Evolutionary conservation across 2,113 vertebrate species (phyloP).

Genomic region (Lasiurus cinereus): DNA sequence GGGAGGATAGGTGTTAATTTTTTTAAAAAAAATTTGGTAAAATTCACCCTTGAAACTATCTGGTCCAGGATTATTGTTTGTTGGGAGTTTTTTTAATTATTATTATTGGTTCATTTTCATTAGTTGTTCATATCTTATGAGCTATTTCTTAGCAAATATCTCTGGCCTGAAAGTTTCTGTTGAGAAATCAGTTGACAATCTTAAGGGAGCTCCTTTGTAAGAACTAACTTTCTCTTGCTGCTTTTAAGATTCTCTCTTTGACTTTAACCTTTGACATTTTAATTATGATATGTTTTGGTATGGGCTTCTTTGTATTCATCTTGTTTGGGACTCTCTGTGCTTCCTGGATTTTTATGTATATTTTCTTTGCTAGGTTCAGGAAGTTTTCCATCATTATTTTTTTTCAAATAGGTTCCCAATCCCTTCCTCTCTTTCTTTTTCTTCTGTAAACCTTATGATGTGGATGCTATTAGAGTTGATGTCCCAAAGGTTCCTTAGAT

Average conservation of each 20-base stretch:
- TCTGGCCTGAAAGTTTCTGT: not conserved
- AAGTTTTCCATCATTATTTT: not conserved
- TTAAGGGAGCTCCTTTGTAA: not conserved
- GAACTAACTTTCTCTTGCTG: not conserved
- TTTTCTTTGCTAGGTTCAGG: not conserved
- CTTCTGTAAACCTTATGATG: not conserved
- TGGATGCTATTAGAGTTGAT: not conserved
- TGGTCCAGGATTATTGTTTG: not conserved
- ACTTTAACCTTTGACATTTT: not conserved
- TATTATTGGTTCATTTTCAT: not conserved
- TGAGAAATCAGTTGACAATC: not conserved
- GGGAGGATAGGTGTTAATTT: not conserved
- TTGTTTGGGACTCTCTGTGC: not conserved
- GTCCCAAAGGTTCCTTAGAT: not conserved
- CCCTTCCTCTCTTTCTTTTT: not conserved
- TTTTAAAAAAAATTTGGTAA: not conserved
- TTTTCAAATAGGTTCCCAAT: not conserved
- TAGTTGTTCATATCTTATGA: not conserved
- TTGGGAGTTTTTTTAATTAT: not conserved
- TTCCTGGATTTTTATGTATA: not conserved
- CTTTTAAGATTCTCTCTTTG: not conserved
- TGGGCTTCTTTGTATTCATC: not conserved
- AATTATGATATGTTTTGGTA: not conserved
- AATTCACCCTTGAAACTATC: not conserved
- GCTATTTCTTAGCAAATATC: not conserved